Base-by-base conservation (phyloP, 1,140 invertebrate species). In the Dinothrombium tinctorium region DNA sequence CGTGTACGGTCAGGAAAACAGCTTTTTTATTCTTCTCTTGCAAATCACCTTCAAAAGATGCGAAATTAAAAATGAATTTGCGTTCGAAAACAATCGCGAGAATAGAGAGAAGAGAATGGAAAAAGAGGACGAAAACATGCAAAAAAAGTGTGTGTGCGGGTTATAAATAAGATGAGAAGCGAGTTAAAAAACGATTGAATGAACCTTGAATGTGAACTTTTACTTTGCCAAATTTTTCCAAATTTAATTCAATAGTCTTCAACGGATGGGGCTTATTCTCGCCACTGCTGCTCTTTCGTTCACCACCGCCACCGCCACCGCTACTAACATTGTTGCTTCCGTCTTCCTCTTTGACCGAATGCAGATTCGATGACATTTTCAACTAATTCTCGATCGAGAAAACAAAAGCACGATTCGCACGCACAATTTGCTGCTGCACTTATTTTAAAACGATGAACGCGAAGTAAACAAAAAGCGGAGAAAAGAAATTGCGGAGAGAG, bases 1-100 rank as follows among this genome's bases (percentile, higher is more conserved):
- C 49, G 33, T 50, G 49, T 14, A 50, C 49, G 0, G 49, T 50
- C 2, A 50, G 40, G 29, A 50, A 50, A 12, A 50, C 42, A 6
- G 43, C 41, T 24, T 36, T 41, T 26, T 45, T 49, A 11, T 39
- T 42, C 3, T 38, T 40, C n/a, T 32, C 21, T 14, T 49, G 12
- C 15, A 40, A 32, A 36, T 48, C 43, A 17, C 48, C 48, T 44
- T 21, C 12, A 29, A 43, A 19, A 41, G 17, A 21, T n/a, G 28
- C 25, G 26, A 28, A n/a, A 33, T 8, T 17, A 8, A 33, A 8
- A 33, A 33, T 9, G 20, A 17, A 2, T 17, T n/a, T 4, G 15
- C 9, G 15, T 33, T 14, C 15, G 8, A 33, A 28, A 28, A 8
- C n/a, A 28, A 28, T 28, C 8, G 26, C 26, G 26, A 28, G 26